Conservation (phyloP, 2,113 vertebrate species). For the Odontophorus gujanensis region DNA sequence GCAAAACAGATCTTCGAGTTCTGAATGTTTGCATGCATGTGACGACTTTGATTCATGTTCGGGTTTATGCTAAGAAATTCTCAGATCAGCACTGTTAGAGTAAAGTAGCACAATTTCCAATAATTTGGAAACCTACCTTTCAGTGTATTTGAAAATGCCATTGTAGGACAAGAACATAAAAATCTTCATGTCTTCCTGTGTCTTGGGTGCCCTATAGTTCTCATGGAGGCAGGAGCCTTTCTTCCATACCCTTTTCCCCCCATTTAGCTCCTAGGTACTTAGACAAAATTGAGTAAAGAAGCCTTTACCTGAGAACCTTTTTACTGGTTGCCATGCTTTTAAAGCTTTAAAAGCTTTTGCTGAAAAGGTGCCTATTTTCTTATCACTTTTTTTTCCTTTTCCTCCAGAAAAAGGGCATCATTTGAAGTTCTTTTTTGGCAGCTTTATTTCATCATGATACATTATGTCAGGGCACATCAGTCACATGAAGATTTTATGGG, state of each 20-base stretch:
- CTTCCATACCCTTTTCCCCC: constrained; percentile 62
- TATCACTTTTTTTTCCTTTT: constrained; percentile 41
- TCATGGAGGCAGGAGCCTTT: constrained; percentile 31
- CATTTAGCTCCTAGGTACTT: constrained; percentile 67
- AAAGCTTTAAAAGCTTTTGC: constrained; percentile 73
- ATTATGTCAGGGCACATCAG: constrained; percentile 70
- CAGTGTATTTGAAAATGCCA: not conserved
- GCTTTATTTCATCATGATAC: constrained; percentile 63
- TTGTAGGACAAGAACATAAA: not conserved
- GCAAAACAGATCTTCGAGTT: not conserved
- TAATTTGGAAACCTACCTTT: not conserved
- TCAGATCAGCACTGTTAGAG: not conserved
- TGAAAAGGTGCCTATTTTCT: constrained; percentile 71
- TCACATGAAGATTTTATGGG: constrained; percentile 57
- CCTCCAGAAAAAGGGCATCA: constrained; percentile 43
- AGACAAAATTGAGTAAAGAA: constrained; percentile 68
- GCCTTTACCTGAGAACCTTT: constrained; percentile 67
- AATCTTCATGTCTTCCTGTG: constrained; percentile 42
- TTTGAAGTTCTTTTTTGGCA: constrained; percentile 67
- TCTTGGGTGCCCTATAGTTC: constrained; percentile 7
- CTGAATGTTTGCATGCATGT: not conserved
- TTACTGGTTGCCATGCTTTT: constrained; percentile 45
- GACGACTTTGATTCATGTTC: not conserved
- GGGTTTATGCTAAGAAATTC: not conserved
- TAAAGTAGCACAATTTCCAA: not conserved